Percentiles rank a stretch among this genome's conserved stretches.
These are phyloP conservation scores for Macrostomum lignano DNA, from an alignment of 1,140 invertebrate species.

Conservation along the genomic window DNA sequence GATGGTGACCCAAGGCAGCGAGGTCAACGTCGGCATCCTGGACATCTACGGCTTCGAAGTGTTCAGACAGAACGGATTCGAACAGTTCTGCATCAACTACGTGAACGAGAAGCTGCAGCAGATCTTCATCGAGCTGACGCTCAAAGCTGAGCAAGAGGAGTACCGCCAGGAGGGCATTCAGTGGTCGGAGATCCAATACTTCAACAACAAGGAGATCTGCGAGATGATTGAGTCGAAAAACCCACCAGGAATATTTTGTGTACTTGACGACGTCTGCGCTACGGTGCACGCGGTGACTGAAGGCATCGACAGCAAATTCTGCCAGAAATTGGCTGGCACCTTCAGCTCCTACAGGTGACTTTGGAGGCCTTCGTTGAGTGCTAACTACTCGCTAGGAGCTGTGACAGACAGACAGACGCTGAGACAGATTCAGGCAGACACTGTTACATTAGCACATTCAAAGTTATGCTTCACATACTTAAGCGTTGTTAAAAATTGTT, in stretches of 20 bases:
- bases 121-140: slow-evolving; percentile 44
- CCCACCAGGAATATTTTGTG: slow-evolving; percentile 29
- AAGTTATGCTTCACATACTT: too few relatives aligned
- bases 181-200: slow-evolving; percentile 45
- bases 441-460: too few relatives aligned
- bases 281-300: slow-evolving; percentile 42
- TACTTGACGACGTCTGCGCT: slow-evolving; percentile 44
- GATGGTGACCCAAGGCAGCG: slow-evolving; percentile 31
- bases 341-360: too few relatives aligned
- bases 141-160: slow-evolving; percentile 40
- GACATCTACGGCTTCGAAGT: slow-evolving; percentile 43
- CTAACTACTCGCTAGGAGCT: too few relatives aligned
- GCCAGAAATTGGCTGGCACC: too few relatives aligned
- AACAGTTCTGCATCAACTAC: slow-evolving; percentile 74
- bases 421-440: too few relatives aligned
- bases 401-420: too few relatives aligned
- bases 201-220: slow-evolving; percentile 45
- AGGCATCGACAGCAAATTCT: slow-evolving; percentile 36
- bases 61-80: slow-evolving; percentile 40
- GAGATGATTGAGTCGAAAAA: slow-evolving; percentile 35
- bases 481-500: too few relatives aligned
- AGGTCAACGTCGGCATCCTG: slow-evolving; percentile 35
- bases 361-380: too few relatives aligned
- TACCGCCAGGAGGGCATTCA: slow-evolving; percentile 42
- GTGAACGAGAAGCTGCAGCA: slow-evolving; percentile 55